Evolutionary conservation across 2,797 vertebrate species (phyloP), one percentile per base, ranked within the genome.

Genomic region (Eulemur mongoz): DNA sequence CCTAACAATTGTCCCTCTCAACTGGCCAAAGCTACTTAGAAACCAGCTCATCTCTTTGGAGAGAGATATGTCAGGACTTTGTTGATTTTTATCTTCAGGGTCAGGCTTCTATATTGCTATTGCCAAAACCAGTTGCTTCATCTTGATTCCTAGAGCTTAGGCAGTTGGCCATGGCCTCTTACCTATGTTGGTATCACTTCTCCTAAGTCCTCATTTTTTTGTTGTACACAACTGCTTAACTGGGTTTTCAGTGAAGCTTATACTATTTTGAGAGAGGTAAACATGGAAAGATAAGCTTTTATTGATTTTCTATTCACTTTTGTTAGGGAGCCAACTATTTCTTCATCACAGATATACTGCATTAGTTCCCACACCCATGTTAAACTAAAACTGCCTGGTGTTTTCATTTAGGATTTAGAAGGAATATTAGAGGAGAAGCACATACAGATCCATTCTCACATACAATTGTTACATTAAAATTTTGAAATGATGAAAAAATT

Each of bases 341-440:
- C 32, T 79, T 79, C 13, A 86, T 79, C 75, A 76, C 54, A 52
- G 17, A 78, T n/a, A 85, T 27, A 59, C 38, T 17, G 7, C 9
- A 12, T 83, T 63, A 59, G 6, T 94, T 81, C 38, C 63, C 18
- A 59, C 4, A 59, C 3, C 7, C 35, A 32, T 59, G 38, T 88
- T 80, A 63, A 85, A 81, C 23, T 30, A 85, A 81, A 76, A 6
- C 3, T 22, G 2, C 8, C 7, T 79, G 5, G n/a, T 67, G 10
- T 73, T 89, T 89, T 95, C 45, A 48, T 4, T 9, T 67, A 84
- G 38, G 40, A 84, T 93, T 79, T 84, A 88, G 50, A 88, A 80
- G 30, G 57, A 11, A 11, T 38, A 22, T 38, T 93, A 35, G 22
- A 22, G 75, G 18, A 87, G 27, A 88, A 70, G 30, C 5, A 25